Evolutionary conservation across 2,888 invertebrate species (phyloP).

Genomic region (Tryphoninae sp.): DNA sequence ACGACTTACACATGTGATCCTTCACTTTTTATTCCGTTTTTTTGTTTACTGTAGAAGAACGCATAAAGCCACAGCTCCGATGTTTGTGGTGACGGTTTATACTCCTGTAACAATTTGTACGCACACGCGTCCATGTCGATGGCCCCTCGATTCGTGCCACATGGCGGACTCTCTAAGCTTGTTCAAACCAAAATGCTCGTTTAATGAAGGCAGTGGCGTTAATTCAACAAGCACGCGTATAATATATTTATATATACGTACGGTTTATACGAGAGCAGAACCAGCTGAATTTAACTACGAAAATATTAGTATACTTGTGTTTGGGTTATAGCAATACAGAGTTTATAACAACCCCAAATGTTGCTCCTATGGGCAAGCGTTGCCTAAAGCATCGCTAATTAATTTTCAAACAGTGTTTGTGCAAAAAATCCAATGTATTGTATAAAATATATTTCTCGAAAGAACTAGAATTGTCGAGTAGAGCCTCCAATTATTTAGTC

Average conservation of each 20-base stretch:
- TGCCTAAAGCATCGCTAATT: background rate
- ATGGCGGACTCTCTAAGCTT: slow-evolving; percentile 51
- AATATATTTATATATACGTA: background rate
- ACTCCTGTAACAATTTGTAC: slow-evolving; percentile 40
- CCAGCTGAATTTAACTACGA: background rate
- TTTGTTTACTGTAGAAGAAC: background rate
- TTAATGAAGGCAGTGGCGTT: slow-evolving; percentile 51
- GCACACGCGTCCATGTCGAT: slow-evolving; percentile 36
- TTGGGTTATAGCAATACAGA: slow-evolving; percentile 31
- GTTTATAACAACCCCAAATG: background rate
- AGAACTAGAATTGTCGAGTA: too few relatives aligned
- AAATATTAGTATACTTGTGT: slow-evolving; percentile 34
- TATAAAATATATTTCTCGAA: too few relatives aligned
- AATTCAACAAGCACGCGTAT: slow-evolving; percentile 4
- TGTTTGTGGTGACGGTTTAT: slow-evolving; percentile 26
- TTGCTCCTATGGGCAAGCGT: too few relatives aligned
- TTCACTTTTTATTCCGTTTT: slow-evolving; percentile 15
- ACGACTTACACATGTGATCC: slow-evolving; percentile 21
- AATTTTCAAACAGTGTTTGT: too few relatives aligned
- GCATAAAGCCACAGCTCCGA: background rate
- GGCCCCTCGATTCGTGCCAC: slow-evolving; percentile 44
- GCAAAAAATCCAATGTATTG: too few relatives aligned
- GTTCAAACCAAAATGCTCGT: slow-evolving; percentile 45
- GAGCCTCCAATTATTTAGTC: too few relatives aligned
- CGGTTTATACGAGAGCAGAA: too few relatives aligned